phyloP scores from a whole-genome alignment of 1,140 invertebrate genomes.

The Drosophila albomicans region DNA sequence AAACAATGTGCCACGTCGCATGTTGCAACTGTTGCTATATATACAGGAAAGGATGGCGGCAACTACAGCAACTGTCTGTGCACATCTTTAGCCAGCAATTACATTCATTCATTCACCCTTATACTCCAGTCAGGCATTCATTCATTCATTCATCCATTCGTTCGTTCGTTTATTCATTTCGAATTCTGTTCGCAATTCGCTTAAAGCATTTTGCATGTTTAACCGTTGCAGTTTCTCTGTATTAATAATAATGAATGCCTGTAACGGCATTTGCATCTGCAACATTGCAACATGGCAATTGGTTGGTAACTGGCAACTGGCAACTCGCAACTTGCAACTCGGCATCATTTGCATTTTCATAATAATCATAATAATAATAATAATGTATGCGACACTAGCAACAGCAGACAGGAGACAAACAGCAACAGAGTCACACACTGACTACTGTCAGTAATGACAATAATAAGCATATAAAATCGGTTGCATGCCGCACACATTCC shows the following conservation, averaged over 20 bases:
- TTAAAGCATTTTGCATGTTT: slow-evolving; percentile 76
- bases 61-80: background rate
- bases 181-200: slow-evolving; percentile 54
- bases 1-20: slow-evolving; percentile 41
- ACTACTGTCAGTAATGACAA: slow-evolving; percentile 57
- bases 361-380: slow-evolving; percentile 70
- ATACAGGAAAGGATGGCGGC: background rate
- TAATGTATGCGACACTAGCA: slow-evolving; percentile 46
- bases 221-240: slow-evolving; percentile 32
- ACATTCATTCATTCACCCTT: slow-evolving; percentile 38
- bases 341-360: slow-evolving; percentile 83
- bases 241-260: slow-evolving; percentile 61
- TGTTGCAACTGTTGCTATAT: slow-evolving; percentile 40
- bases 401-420: slow-evolving; percentile 10
- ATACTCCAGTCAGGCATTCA: slow-evolving; percentile 28
- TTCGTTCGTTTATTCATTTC: slow-evolving; percentile 44
- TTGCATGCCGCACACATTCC: slow-evolving; percentile 38
- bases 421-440: slow-evolving; percentile 1
- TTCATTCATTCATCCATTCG: slow-evolving; percentile 13
- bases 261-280: slow-evolving; percentile 37
- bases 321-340: slow-evolving; percentile 34
- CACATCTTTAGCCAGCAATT: slow-evolving; percentile 45
- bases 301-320: slow-evolving; percentile 19
- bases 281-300: slow-evolving; percentile 11
- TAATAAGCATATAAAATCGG: slow-evolving; percentile 67